Evolutionary conservation across 2,888 invertebrate species (phyloP), one percentile per base, ranked within the genome.

Genomic region (Dichetophora obliterata): DNA sequence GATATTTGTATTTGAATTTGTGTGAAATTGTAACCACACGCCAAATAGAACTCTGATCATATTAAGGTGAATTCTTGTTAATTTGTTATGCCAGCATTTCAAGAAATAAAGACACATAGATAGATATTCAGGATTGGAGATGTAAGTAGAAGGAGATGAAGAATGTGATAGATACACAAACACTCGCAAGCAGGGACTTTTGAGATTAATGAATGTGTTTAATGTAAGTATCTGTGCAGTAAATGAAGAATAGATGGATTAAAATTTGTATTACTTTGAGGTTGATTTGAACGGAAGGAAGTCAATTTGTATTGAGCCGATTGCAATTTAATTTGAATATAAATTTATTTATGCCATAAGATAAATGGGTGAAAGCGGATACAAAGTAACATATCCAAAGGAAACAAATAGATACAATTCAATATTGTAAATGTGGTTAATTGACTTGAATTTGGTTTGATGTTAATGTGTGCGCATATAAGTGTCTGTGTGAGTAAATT

Each of bases 1-100:
- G 63, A 14, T 63, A 31, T 63, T 63, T 63, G 63, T 31, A 63
- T 68, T 50, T 68, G 68, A 68, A 50, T 68, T 52, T 68, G 68
- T 50, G 68, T 68, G 48, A 68, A 68, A 68, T 50, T 68, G 50
- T 50, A 68, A 50, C 68, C 68, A 19, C 48, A 68, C 27, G n/a
- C 50, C 22, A 68, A 68, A 68, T 50, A 50, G 50, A 48, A 50
- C 24, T 68, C 31, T 6, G 27, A 63, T 63, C 34, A 34, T 63
- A 63, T 31, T 27, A 63, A 63, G 27, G 31, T 63, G 63, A 31
- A 31, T 63, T 63, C 63, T 63, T 63, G 63, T 63, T 63, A 63
- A 63, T 63, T 59, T 59, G 57, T 59, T 59, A 22, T 59, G 57
- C 57, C 57, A 59, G 57, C 57, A 59, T 59, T 27, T 24, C 57